Base-by-base conservation (phyloP, 2,797 vertebrate species). In the Heliangelus exortis region DNA sequence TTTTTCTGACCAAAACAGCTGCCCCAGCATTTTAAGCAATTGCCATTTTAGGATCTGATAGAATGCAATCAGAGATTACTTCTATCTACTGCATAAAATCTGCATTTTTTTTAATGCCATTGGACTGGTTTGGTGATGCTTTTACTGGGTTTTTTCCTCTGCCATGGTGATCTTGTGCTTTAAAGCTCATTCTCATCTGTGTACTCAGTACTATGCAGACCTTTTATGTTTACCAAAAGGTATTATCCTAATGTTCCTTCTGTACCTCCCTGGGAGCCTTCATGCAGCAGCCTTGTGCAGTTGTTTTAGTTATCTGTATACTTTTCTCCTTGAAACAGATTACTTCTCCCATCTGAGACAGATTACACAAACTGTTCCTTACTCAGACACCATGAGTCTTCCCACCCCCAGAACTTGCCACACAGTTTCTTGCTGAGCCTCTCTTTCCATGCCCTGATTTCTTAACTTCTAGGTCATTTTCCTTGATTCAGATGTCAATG, bases 341-440 rank as follows among this genome's bases (percentile, higher is more conserved):
- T 72, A 75, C 78, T 81, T 90, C 59, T 95, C 62, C n/a, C 65
- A 96, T 95, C 80, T 92, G 87, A 87, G 96, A 94, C 90, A 85
- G 91, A 95, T 96, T 97, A 84, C 94, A 96, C 95, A 97, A 96
- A 83, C 47, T 71, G 28, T 92, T 92, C 62, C 74, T 93, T 69
- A 95, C 53, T 34, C 92, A 92, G 87, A 97, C 85, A 90, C 57
- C 29, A 28, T 91, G 86, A 96, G 66, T 68, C 92, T 93, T 94
- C 92, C 87, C 41, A 0, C 80, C 91, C 79, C 67, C 94, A 95
- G 86, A 87, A 92, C 80, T 92, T 96, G 88, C 92, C 82, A 95
- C 79, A 93, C 83, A 88, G 43, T 48, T 96, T 72, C 57, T 93
- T 16, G 20, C 66, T 84, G 87, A 97, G 31, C 53, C 48, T 91